Base-by-base conservation (phyloP, 2,797 vertebrate genomes). In the Steatocranus sp. region DNA sequence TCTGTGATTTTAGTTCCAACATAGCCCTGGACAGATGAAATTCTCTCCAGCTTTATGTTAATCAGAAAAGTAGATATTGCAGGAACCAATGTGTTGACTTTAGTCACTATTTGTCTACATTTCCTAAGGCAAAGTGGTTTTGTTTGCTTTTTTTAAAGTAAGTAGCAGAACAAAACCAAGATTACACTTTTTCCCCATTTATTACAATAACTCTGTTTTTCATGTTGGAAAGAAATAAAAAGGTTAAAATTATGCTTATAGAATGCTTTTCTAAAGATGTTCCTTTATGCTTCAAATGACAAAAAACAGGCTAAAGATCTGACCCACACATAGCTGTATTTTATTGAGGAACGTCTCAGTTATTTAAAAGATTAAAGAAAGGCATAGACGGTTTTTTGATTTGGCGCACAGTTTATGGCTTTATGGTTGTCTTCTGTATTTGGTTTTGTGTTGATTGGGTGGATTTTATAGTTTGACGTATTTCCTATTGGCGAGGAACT, bases 181-280 rank as follows among this genome's bases (percentile, higher is more conserved):
- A 58, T 58, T n/a, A n/a, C 54, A 7, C 9, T 11, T 58, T 54
- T 1, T 0, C 14, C 9, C 54, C 4, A 61, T 61, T 61, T 61
- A 61, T 61, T 34, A 34, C 30, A 34, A 2, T 61, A 61, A 61
- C 30, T 34, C 0, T 34, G 30, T 7, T 61, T 61, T 34, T n/a
- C 17, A n/a, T 11, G 30, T 34, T 34, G 54, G 54, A 32, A 58
- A 58, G 54, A 32, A 18, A 0, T 58, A 58, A 58, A 58, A 56
- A 56, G 2, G 27, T 58, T 32, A 0, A 11, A 32, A 32, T 58
- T n/a, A 61, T 34, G 34, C 56, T 6, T 18, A 46, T 3, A 46
- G 0, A 46, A 70, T 8, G 1, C 9, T 27, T 46, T 17, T 61
- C 0, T 70, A 46, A 70, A 70, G 6, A 4, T 11, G 3, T 70